Percentiles rank a stretch among this genome's conserved stretches.
phyloP scores from a whole-genome alignment of 2,888 invertebrate species.

The Julus scandinavius region DNA sequence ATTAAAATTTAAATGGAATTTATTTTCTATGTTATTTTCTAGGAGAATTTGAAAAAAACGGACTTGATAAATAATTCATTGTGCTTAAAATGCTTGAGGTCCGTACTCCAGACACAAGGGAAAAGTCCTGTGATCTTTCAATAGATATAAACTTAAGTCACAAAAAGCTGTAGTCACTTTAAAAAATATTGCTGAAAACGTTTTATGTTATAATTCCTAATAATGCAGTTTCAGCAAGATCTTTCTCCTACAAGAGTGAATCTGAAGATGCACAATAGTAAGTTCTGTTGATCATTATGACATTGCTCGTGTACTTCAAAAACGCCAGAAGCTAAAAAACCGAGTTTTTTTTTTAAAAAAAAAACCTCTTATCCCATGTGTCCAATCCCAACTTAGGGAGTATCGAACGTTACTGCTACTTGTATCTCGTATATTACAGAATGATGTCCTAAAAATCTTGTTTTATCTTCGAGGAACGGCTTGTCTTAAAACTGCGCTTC shows the following conservation, averaged over 20 bases:
- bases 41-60: neutral
- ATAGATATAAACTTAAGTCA: neutral
- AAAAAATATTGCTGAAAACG: too few relatives aligned
- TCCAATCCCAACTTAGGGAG: neutral
- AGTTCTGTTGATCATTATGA: neutral
- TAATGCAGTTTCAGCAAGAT: too few relatives aligned
- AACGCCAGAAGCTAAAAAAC: neutral
- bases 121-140: neutral
- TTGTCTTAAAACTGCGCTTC: neutral
- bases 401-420: neutral
- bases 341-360: neutral
- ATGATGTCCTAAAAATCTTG: neutral
- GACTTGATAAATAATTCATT: neutral
- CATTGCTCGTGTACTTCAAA: neutral
- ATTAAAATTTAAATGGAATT: neutral
- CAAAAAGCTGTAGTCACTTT: too few relatives aligned
- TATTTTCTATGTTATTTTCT: neutral
- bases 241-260: neutral
- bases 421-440: neutral
- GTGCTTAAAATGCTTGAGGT: neutral
- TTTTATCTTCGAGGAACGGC: conserved; percentile 18
- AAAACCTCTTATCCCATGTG: neutral
- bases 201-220: too few relatives aligned
- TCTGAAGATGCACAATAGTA: too few relatives aligned
- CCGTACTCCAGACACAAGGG: neutral